These are phyloP conservation scores for Meliscaeva auricollis DNA, from an alignment of 2,888 invertebrate genomes.

Conservation along the genomic window DNA sequence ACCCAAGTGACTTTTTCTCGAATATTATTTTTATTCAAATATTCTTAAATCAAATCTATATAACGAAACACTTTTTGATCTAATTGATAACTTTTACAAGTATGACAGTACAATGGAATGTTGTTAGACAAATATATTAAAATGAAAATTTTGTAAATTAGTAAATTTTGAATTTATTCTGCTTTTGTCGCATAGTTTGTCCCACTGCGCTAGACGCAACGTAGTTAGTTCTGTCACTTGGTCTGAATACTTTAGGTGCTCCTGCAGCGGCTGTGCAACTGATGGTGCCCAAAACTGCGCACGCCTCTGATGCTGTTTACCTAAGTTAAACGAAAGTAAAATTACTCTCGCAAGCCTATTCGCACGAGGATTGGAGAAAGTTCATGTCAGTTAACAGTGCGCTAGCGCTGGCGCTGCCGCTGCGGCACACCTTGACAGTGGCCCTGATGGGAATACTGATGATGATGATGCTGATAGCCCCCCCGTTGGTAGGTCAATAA, in stretches of 20 bases:
- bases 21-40: no score
- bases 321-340: conserved; percentile 65
- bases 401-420: not conserved
- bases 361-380: conserved; percentile 71
- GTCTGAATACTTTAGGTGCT: conserved; percentile 25
- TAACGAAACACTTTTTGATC: no score
- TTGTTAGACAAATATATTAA: no score
- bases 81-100: no score
- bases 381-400: conserved; percentile 43
- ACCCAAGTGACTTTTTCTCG: no score
- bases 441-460: conserved; percentile 58
- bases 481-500: conserved; percentile 45
- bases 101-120: no score
- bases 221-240: conserved; percentile 22
- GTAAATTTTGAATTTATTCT: no score
- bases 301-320: conserved; percentile 33
- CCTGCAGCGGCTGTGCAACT: conserved; percentile 4
- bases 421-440: conserved; percentile 69
- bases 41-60: no score
- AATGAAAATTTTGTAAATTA: no score
- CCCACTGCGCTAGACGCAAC: conserved; percentile 4
- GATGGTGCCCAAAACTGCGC: conserved; percentile 33
- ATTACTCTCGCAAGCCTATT: conserved; percentile 52
- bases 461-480: conserved; percentile 43
- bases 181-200: no score